Conservation (phyloP, 2,113 vertebrate species). For the Loxodonta africana region DNA sequence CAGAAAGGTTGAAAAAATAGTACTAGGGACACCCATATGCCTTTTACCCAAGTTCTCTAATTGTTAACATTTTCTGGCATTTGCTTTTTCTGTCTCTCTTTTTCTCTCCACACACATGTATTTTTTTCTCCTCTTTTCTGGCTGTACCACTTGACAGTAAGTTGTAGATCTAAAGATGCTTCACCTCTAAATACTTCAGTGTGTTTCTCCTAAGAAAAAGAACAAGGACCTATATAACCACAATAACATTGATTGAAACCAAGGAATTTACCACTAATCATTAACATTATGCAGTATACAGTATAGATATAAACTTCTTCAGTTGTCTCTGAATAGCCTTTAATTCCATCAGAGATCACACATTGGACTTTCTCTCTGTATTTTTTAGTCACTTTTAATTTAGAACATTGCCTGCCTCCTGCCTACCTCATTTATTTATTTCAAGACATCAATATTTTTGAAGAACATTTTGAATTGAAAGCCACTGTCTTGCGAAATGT, state of each 20-base stretch:
- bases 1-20: not conserved
- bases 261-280: not conserved
- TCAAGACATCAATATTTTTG: not conserved
- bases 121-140: not conserved
- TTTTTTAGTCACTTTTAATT: not conserved
- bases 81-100: not conserved
- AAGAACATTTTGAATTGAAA: not conserved
- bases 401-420: not conserved
- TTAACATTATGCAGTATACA: not conserved
- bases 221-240: not conserved
- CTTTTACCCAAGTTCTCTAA: not conserved
- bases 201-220: not conserved
- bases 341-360: not conserved
- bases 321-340: not conserved
- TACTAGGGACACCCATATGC: not conserved
- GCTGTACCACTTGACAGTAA: not conserved
- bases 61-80: not conserved
- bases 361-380: not conserved
- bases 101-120: fast-evolving
- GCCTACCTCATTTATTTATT: not conserved
- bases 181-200: not conserved
- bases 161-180: not conserved
- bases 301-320: not conserved
- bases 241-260: not conserved
- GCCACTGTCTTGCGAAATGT: not conserved